phyloP scores from a whole-genome alignment of 2,113 vertebrate genomes.

The Sakesphorus luctuosus region DNA sequence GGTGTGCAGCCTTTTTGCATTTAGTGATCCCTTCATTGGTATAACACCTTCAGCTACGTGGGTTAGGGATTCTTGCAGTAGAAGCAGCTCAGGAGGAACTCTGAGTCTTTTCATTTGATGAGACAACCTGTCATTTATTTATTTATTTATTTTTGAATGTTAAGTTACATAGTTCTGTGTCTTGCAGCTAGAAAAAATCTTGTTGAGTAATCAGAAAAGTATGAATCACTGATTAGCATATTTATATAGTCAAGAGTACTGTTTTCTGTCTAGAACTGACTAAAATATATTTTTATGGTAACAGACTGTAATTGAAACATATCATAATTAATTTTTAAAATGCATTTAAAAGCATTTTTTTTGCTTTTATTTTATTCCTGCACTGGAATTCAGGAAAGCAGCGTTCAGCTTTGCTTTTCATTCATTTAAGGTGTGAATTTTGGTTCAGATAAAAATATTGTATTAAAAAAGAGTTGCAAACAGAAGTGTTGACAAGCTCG shows the following conservation, averaged over 20 bases:
- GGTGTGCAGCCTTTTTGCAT: neutral
- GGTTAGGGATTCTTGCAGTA: neutral
- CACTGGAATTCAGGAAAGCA: neutral
- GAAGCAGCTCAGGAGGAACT: neutral
- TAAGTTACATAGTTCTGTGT: neutral
- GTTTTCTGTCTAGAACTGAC: neutral
- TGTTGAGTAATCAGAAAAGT: neutral
- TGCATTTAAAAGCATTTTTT: neutral
- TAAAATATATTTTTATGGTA: neutral
- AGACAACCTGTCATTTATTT: neutral
- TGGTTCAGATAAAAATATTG: neutral
- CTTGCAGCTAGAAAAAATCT: neutral
- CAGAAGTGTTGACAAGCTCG: neutral
- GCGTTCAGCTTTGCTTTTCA: neutral
- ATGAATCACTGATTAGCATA: slow-evolving; percentile 1
- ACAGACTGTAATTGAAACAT: neutral
- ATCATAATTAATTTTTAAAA: neutral
- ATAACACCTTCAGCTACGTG: neutral
- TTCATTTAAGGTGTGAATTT: neutral
- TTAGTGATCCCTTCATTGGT: neutral
- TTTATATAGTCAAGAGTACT: neutral
- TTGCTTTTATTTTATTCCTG: neutral
- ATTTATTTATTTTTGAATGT: neutral
- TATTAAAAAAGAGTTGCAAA: neutral
- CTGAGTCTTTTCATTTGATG: neutral